Conservation (phyloP, 2,888 invertebrate genomes). For the Steromphala cineraria region DNA sequence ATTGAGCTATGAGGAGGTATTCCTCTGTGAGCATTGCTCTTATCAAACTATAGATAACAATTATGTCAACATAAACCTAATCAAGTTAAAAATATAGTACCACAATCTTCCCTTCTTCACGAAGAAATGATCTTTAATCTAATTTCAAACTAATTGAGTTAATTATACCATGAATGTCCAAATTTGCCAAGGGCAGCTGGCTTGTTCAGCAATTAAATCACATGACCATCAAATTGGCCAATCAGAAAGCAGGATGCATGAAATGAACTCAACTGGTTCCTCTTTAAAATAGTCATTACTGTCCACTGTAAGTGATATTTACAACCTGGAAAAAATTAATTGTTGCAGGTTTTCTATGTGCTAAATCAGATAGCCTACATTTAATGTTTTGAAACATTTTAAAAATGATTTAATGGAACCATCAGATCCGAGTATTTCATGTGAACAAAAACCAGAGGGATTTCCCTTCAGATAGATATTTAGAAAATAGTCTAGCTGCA, state of each 20-base stretch:
- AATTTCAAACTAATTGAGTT: neutral
- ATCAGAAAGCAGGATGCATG: neutral
- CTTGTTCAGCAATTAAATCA: neutral
- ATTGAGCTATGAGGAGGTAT: no score
- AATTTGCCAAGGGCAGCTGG: neutral
- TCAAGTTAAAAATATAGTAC: neutral
- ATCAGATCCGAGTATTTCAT: no score
- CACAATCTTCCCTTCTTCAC: neutral
- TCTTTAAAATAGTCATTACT: conserved; percentile 3
- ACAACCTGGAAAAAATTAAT: neutral
- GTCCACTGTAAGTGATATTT: neutral
- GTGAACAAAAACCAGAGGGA: no score
- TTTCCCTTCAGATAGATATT: no score
- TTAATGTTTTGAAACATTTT: no score
- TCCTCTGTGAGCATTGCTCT: no score
- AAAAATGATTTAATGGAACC: no score
- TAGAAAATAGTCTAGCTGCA: no score
- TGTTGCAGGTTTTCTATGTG: no score
- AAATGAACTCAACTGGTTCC: neutral
- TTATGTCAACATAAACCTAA: no score
- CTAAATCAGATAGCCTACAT: no score
- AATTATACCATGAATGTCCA: neutral
- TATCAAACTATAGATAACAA: no score
- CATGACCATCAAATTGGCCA: neutral
- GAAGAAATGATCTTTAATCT: neutral